Conservation (phyloP, 1,140 invertebrate genomes). For the Myzus persicae region DNA sequence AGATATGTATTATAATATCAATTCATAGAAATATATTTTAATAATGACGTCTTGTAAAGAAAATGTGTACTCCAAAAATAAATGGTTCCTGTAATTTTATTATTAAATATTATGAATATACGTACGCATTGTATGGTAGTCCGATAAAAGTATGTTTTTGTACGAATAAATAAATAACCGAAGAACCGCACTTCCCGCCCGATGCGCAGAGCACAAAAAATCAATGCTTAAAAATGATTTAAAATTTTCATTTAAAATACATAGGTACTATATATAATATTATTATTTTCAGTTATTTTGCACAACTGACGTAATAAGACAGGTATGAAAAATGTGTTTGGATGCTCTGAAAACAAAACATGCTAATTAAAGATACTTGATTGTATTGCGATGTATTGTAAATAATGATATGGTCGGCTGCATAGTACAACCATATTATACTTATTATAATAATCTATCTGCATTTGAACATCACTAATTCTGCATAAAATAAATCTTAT, state of each 20-base stretch:
- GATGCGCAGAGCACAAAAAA: background rate
- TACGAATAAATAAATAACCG: background rate
- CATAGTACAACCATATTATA: background rate
- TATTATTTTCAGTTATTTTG: background rate
- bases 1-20: background rate
- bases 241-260: background rate
- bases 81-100: background rate
- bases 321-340: background rate
- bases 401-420: background rate
- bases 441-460: background rate
- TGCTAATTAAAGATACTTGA: background rate
- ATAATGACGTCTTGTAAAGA: background rate
- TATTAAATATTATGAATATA: background rate
- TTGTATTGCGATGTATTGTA: background rate
- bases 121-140: background rate
- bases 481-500: background rate
- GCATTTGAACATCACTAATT: background rate
- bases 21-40: background rate
- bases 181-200: background rate
- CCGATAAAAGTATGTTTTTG: background rate
- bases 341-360: background rate
- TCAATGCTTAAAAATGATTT: background rate
- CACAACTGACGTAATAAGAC: background rate
- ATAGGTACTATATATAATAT: background rate
- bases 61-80: background rate